Conservation (phyloP, 2,797 vertebrate species). For the Muraenolepis orangiensis region DNA sequence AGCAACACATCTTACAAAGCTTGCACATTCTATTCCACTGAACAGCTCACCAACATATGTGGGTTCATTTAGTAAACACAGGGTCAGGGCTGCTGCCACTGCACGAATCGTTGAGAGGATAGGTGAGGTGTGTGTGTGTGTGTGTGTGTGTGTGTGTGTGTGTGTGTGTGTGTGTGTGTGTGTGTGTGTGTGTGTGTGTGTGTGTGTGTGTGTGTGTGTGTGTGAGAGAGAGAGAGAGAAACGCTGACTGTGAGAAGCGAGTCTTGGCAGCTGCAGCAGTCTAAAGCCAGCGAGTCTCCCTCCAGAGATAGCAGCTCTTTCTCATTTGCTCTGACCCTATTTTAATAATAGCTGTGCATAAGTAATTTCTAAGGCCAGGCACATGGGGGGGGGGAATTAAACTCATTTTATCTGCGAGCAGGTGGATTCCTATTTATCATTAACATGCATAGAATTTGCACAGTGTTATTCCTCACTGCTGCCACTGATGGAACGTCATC, state of each 20-base stretch:
- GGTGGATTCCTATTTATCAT: slow-evolving; percentile 99
- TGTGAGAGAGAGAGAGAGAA: slow-evolving; percentile 65
- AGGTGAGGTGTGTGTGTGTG: slow-evolving; percentile 27
- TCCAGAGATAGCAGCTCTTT: slow-evolving; percentile 99
- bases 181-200: slow-evolving; percentile 16
- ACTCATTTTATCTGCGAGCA: slow-evolving; percentile 99
- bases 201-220: neutral
- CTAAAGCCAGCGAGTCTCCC: slow-evolving; percentile 86
- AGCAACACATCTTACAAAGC: slow-evolving; percentile 69
- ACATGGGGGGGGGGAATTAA: slow-evolving; percentile 96
- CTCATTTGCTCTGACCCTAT: slow-evolving; percentile 99
- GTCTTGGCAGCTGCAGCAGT: slow-evolving; percentile 83
- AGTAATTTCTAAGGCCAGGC: slow-evolving; percentile 99
- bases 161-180: slow-evolving; percentile 8
- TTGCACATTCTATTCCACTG: slow-evolving; percentile 96
- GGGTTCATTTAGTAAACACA: slow-evolving; percentile 99
- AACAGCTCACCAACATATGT: slow-evolving; percentile 87
- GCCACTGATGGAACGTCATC: slow-evolving; percentile 99
- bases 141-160: slow-evolving; percentile 1
- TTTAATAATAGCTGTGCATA: slow-evolving; percentile 99
- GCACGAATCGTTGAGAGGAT: slow-evolving; percentile 77
- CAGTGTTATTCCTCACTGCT: slow-evolving; percentile 96
- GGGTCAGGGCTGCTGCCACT: slow-evolving; percentile 91
- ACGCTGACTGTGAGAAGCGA: slow-evolving; percentile 96
- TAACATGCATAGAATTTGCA: slow-evolving; percentile 99